phyloP scores from a whole-genome alignment of 1,140 invertebrate species.

The Asbolus verrucosus region DNA sequence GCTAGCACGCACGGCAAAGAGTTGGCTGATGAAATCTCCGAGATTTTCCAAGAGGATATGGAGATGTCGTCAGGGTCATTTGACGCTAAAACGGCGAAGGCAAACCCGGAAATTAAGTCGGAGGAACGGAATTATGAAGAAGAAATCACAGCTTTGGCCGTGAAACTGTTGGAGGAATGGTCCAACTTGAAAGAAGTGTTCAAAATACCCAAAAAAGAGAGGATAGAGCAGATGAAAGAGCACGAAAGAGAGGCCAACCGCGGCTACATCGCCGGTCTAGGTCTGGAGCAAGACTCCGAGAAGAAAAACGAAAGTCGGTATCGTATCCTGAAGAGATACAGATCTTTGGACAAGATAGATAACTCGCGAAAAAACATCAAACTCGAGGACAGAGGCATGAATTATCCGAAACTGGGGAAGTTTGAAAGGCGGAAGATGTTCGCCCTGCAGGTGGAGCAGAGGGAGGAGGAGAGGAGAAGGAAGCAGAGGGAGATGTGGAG shows the following conservation, averaged over 20 bases:
- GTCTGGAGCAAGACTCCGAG: conserved; percentile 58
- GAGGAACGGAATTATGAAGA: conserved; percentile 60
- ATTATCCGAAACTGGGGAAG: conserved; percentile 70
- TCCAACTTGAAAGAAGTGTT: conserved; percentile 87
- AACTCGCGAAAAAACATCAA: conserved; percentile 29
- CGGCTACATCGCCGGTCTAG: conserved; percentile 64
- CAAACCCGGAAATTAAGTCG: conserved; percentile 1
- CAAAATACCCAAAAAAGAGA: conserved; percentile 94
- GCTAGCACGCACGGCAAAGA: conserved; percentile 23
- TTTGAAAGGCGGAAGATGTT: conserved; percentile 81
- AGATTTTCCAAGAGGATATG: conserved; percentile 52
- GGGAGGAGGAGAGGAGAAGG: conserved; percentile 72
- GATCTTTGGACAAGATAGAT: conserved; percentile 52
- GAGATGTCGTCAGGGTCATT: conserved; percentile 8
- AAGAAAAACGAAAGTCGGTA: conserved; percentile 63
- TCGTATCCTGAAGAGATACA: conserved; percentile 57
- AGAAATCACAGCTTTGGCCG: conserved; percentile 68
- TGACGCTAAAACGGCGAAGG: conserved; percentile 11
- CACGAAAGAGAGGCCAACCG: conserved; percentile 87
- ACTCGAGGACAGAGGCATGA: conserved; percentile 63
- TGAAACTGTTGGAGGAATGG: conserved; percentile 80
- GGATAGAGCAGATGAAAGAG: conserved; percentile 92
- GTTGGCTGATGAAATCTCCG: conserved; percentile 49
- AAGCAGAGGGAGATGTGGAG: conserved; percentile 74
- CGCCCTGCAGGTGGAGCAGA: conserved; percentile 79